Conservation (phyloP, 2,113 vertebrate genomes). For the Pavo muticus region DNA sequence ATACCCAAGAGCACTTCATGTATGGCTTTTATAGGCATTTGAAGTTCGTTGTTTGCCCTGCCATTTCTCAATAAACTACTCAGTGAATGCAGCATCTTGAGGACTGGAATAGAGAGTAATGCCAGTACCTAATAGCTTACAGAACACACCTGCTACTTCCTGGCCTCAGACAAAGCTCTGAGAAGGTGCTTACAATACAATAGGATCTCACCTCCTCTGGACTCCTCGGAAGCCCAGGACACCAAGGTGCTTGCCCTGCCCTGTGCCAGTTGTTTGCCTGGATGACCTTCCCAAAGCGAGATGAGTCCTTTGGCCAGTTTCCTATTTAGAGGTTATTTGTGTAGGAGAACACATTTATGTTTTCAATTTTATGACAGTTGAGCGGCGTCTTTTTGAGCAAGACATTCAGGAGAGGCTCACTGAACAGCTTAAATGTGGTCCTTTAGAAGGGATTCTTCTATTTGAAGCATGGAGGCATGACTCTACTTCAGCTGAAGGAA, state of each 20-base stretch:
- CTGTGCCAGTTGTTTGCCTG: neutral
- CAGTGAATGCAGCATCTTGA: neutral
- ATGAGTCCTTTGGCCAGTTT: neutral
- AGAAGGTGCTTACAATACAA: neutral
- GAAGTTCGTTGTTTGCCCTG: neutral
- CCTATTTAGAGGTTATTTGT: neutral
- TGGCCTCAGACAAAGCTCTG: neutral
- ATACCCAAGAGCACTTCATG: neutral
- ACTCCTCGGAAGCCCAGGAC: neutral
- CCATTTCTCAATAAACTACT: neutral
- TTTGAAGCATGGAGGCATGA: neutral
- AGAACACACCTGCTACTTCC: neutral
- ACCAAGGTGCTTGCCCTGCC: rapidly evolving
- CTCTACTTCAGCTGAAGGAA: neutral
- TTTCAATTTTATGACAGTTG: neutral
- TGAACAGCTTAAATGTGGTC: neutral
- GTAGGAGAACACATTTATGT: neutral
- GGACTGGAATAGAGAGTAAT: neutral
- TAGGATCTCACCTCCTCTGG: neutral
- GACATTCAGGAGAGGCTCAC: neutral
- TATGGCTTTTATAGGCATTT: neutral
- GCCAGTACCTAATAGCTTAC: neutral
- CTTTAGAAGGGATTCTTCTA: neutral
- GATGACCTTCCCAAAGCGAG: neutral
- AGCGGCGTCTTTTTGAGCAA: neutral